phyloP scores from a whole-genome alignment of 2,797 vertebrate genomes.

The Uromys caudimaculatus region DNA sequence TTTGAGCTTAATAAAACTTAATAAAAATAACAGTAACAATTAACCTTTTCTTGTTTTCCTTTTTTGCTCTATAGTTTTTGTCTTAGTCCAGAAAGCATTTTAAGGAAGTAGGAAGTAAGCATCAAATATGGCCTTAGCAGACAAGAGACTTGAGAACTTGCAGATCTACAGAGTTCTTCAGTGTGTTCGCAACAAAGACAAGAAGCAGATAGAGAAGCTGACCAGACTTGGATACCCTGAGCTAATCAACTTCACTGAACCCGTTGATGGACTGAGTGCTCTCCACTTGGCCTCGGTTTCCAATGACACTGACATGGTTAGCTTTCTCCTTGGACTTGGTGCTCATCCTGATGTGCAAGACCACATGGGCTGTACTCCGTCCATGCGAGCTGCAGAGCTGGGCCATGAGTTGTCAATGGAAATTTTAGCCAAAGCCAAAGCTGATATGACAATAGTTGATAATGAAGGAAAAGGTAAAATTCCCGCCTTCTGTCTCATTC shows the following conservation, averaged over 20 bases:
- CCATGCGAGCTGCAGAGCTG: slow-evolving; percentile 93
- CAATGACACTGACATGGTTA: slow-evolving; percentile 91
- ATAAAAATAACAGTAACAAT: slow-evolving; percentile 31
- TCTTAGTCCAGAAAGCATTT: slow-evolving; percentile 74
- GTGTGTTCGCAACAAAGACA: slow-evolving; percentile 89
- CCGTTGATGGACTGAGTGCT: slow-evolving; percentile 89
- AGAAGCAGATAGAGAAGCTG: slow-evolving; percentile 91
- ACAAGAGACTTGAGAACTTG: slow-evolving; percentile 89
- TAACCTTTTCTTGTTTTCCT: slow-evolving; percentile 34
- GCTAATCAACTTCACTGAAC: slow-evolving; percentile 94
- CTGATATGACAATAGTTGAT: slow-evolving; percentile 91
- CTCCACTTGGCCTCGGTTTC: slow-evolving; percentile 91
- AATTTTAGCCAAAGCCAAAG: slow-evolving; percentile 89
- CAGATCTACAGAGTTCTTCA: slow-evolving; percentile 96
- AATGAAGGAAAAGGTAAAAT: slow-evolving; percentile 93
- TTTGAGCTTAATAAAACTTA: slow-evolving; percentile 12
- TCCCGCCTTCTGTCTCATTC: background rate
- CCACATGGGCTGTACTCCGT: slow-evolving; percentile 89
- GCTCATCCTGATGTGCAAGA: slow-evolving; percentile 92
- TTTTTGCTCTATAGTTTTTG: slow-evolving; percentile 22
- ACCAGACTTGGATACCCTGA: slow-evolving; percentile 89
- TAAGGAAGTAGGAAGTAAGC: slow-evolving; percentile 65
- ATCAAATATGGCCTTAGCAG: slow-evolving; percentile 82
- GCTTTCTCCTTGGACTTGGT: slow-evolving; percentile 91
- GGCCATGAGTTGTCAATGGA: slow-evolving; percentile 90